A percentile compares a stretch with the other conserved stretches of the same genome.
These are phyloP conservation scores for Drosophila subquinaria DNA, from an alignment of 2,888 invertebrate species.

Conservation along the genomic window DNA sequence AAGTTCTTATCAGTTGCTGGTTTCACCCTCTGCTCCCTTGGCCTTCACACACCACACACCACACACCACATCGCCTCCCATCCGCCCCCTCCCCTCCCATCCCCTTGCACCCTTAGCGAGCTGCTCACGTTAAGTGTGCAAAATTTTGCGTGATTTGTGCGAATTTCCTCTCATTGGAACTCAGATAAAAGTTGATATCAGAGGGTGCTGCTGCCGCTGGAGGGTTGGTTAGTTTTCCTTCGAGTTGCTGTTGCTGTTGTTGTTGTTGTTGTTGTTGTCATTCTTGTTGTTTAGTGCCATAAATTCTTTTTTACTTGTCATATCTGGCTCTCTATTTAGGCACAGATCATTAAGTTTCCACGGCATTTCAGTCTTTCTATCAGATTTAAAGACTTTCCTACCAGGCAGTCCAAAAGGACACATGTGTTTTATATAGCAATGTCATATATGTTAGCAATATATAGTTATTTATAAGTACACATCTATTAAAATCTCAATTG, in stretches of 20 bases:
- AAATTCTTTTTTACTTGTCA: conserved; percentile 78
- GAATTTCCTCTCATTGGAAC: conserved; percentile 66
- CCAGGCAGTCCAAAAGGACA: conserved; percentile 18
- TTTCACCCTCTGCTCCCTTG: conserved; percentile 32
- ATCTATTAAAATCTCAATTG: conserved; percentile 60
- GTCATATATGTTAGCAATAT: not conserved
- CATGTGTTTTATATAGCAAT: conserved; percentile 57
- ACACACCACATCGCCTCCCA: conserved; percentile 17
- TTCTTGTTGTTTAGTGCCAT: conserved; percentile 72
- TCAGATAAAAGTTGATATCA: conserved; percentile 59
- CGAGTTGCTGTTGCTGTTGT: conserved; percentile 10
- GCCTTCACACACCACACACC: conserved; percentile 23
- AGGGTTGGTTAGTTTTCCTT: conserved; percentile 68
- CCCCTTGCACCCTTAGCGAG: conserved; percentile 41
- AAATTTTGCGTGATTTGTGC: conserved; percentile 81
- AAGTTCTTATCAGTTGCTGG: conserved; percentile 71
- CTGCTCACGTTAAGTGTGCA: conserved; percentile 76
- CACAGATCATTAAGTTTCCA: conserved; percentile 78
- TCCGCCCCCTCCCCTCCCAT: not conserved
- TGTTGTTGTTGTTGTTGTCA: conserved; percentile 32
- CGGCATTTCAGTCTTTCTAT: conserved; percentile 55
- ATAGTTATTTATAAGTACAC: conserved; percentile 34
- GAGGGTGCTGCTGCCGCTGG: conserved; percentile 10
- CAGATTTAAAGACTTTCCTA: conserved; percentile 68
- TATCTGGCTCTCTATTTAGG: conserved; percentile 75